Evolutionary conservation across 2,888 invertebrate species (phyloP).

Genomic region (Xanthorhoe designata): DNA sequence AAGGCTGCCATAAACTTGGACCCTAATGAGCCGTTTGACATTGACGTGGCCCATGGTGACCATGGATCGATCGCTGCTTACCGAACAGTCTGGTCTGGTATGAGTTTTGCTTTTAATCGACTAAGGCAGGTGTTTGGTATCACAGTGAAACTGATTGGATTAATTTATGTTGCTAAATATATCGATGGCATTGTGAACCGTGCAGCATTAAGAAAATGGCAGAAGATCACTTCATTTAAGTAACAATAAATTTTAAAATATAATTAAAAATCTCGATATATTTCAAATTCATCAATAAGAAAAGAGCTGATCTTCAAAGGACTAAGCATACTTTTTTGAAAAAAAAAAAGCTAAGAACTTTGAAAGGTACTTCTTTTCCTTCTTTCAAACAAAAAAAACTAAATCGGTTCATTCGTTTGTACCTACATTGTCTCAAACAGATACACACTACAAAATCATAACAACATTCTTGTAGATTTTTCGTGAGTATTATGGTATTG

Average conservation of each 20-base stretch:
- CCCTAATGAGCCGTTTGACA: conserved; percentile 53
- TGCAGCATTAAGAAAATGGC: neutral
- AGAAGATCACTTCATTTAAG: conserved; percentile 4
- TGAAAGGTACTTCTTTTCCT: too few species aligned
- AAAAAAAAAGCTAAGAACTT: too few species aligned
- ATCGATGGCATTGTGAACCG: neutral
- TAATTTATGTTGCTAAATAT: neutral
- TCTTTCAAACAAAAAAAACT: too few species aligned
- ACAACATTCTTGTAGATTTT: conserved; percentile 21
- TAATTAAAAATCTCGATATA: too few species aligned
- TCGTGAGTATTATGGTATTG: conserved; percentile 42
- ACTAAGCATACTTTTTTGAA: too few species aligned
- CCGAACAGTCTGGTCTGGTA: conserved; percentile 12
- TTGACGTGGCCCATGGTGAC: conserved; percentile 43
- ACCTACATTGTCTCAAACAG: too few species aligned
- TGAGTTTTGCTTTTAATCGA: neutral
- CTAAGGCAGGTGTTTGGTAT: neutral
- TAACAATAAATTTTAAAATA: too few species aligned
- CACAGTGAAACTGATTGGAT: neutral
- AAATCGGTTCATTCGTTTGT: too few species aligned
- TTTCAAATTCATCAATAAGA: too few species aligned
- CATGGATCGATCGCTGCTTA: conserved; percentile 38
- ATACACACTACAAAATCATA: too few species aligned
- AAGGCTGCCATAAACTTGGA: conserved; percentile 65
- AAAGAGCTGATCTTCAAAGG: too few species aligned